phyloP scores from a whole-genome alignment of 92 coral and sea anemone genomes.

The Ricordea florida region DNA sequence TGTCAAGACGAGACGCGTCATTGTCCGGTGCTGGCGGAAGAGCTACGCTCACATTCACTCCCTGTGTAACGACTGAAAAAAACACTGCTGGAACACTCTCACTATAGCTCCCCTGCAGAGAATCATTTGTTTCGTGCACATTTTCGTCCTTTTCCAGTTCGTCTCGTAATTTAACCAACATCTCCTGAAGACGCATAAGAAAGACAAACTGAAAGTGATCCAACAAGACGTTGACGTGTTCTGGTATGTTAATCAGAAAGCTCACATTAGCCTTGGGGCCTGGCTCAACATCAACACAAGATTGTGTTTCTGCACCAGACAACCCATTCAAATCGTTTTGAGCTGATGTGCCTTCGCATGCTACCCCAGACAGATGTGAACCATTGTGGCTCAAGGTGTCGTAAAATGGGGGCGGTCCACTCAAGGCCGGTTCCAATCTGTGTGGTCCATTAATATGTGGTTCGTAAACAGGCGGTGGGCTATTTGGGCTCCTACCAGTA shows the following conservation, averaged over 20 bases:
- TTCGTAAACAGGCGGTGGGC: slow-evolving; percentile 40
- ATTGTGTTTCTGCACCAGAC: slow-evolving; percentile 1
- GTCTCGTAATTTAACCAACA: slow-evolving; percentile 71
- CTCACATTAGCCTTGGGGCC: slow-evolving; percentile 75
- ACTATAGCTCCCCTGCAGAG: neutral
- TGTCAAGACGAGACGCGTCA: slow-evolving; percentile 3
- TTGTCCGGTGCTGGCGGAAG: slow-evolving; percentile 85
- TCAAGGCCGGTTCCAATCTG: neutral
- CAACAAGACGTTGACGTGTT: slow-evolving; percentile 55
- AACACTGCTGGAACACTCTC: slow-evolving; percentile 38
- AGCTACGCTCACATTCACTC: slow-evolving; percentile 70
- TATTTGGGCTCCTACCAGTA: neutral
- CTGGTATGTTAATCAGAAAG: slow-evolving; percentile 66
- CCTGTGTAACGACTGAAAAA: slow-evolving; percentile 76
- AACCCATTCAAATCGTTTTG: neutral
- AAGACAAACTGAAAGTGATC: slow-evolving; percentile 95
- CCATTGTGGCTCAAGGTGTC: slow-evolving; percentile 27
- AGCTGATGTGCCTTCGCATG: no score
- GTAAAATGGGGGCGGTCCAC: slow-evolving; percentile 42
- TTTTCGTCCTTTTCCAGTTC: slow-evolving; percentile 51
- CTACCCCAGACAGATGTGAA: neutral
- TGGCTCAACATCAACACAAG: slow-evolving; percentile 2
- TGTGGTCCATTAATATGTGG: neutral
- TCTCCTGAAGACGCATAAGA: slow-evolving; percentile 90
- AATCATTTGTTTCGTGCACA: neutral